Evolutionary conservation across 2,888 invertebrate genomes (phyloP).

Genomic region (Scrobipalpa costella): DNA sequence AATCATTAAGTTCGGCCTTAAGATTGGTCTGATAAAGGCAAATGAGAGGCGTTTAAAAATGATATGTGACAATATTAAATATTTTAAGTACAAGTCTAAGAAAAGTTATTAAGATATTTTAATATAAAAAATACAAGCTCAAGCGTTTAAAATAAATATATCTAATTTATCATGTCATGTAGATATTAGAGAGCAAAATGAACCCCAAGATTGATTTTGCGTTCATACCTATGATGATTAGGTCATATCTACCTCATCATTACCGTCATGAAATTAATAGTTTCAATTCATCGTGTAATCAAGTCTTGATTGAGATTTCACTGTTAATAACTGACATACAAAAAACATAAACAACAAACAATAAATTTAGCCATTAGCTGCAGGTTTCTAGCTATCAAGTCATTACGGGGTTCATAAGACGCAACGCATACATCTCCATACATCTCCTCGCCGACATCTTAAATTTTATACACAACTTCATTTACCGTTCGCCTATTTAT

Average conservation of each 20-base stretch:
- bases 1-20: no score
- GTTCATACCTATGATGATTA: constrained; percentile 8
- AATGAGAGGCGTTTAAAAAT: no score
- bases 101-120: no score
- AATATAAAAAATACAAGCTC: no score
- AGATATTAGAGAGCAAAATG: not conserved
- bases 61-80: no score
- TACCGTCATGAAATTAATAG: not conserved
- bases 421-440: constrained; percentile 40
- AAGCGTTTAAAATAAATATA: no score
- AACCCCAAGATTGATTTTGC: constrained; percentile 22
- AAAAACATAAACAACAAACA: constrained; percentile 40
- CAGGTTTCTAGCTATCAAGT: constrained; percentile 42
- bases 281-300: constrained; percentile 23
- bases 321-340: constrained; percentile 47
- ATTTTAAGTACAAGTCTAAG: no score
- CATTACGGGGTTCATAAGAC: constrained; percentile 52
- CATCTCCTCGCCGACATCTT: constrained; percentile 40
- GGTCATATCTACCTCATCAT: constrained; percentile 18
- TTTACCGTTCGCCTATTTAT: constrained; percentile 74
- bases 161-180: no score
- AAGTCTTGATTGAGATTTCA: constrained; percentile 51
- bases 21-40: no score
- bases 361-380: constrained; percentile 63
- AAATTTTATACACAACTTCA: constrained; percentile 60